These are phyloP conservation scores for Pelobates fuscus DNA, from an alignment of 2,113 vertebrate species.

Conservation along the genomic window DNA sequence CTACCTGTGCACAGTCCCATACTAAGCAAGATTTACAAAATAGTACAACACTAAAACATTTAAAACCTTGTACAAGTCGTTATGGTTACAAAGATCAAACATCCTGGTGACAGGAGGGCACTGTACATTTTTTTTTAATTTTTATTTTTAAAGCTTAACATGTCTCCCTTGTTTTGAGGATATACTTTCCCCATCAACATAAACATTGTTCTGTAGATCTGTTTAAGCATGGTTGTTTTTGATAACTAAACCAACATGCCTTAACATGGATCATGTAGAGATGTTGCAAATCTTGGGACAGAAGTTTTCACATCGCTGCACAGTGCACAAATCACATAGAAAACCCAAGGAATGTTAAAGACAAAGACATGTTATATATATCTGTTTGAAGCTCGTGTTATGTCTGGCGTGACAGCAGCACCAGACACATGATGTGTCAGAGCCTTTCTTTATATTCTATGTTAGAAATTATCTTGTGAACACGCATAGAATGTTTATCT, in stretches of 20 bases:
- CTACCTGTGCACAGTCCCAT: too few relatives aligned
- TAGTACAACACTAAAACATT: too few relatives aligned
- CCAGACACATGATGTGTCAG: constrained; percentile 1
- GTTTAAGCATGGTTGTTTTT: neutral
- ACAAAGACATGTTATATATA: constrained; percentile 3
- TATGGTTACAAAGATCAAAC: too few relatives aligned
- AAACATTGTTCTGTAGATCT: too few relatives aligned
- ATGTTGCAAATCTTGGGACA: neutral
- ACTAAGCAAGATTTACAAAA: too few relatives aligned
- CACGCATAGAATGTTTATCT: constrained; percentile 3
- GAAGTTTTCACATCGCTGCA: neutral
- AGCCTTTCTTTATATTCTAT: constrained; percentile 13
- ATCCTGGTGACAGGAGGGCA: too few relatives aligned
- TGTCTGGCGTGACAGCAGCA: neutral
- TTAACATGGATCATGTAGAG: neutral
- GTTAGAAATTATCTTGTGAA: constrained; percentile 14
- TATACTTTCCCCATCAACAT: too few relatives aligned
- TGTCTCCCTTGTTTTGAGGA: too few relatives aligned
- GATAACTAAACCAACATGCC: too few relatives aligned
- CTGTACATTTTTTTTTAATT: too few relatives aligned
- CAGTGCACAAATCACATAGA: neutral
- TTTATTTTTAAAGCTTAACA: too few relatives aligned
- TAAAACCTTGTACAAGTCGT: too few relatives aligned
- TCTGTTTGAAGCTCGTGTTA: constrained; percentile 17
- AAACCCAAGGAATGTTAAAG: neutral